Evolutionary conservation across 1,140 invertebrate genomes (phyloP), one percentile per base, ranked within the genome.

Genomic region (Zaprionus capensis): DNA sequence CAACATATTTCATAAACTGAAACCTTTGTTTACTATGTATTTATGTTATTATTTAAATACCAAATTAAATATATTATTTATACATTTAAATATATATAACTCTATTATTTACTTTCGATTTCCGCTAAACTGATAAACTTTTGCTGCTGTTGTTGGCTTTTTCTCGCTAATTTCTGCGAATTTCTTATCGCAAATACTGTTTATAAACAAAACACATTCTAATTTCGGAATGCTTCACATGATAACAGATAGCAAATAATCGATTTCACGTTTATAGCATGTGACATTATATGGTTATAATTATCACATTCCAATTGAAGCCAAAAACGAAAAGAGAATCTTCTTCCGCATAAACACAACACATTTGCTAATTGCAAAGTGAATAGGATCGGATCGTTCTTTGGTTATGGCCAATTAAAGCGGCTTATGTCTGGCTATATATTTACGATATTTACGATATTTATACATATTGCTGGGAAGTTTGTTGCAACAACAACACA

Each of bases 401-500:
- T 41, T 26, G 14, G 22, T 12, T 28, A 59, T 64, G 77, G 38
- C n/a, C 72, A 76, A 79, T 80, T 79, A 81, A 79, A 58, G 46
- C 20, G 72, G 76, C 78, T 70, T 75, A 17, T 51, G 20, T 24
- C 20, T 51, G 46, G 17, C 20, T 46, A 46, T 46, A 46, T 46
- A n/a, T n/a, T 6, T 41, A 31, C 31, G 7, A 44, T 44, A 44
- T 44, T 44, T 44, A 44, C 46, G 1, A 51, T 24, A 24, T 51
- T 51, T 24, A 14, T 51, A 24, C 11, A 51, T 24, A 71, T 62
- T 61, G 28, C 41, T 41, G 24, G 24, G 56, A 41, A 51, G 67
- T 76, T 62, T 56, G 12, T 77, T 55, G 71, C 70, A 84, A 79
- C 41, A 46, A 44, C 38, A 41, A 88, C 65, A 87, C 65, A 78